Percentiles rank a stretch among this genome's conserved stretches.
Evolutionary conservation across 2,113 vertebrate genomes (phyloP).

Genomic region (Oryzias melastigma): DNA sequence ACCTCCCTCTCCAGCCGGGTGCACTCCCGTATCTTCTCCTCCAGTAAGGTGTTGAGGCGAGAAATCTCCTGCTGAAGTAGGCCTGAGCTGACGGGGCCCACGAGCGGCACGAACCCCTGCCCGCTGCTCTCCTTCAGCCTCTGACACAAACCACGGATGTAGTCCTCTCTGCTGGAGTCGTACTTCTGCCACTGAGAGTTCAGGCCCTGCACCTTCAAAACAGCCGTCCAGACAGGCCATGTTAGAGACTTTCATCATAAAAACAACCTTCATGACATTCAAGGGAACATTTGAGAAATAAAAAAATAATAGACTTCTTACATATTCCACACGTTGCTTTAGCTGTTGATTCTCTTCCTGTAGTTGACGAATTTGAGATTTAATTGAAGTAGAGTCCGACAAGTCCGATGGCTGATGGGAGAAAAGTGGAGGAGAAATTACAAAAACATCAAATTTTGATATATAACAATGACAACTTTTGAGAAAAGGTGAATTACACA

Average conservation of each 20-base stretch:
- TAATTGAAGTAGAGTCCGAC: conserved; percentile 47
- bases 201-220: conserved; percentile 86
- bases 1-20: conserved; percentile 65
- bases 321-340: conserved; percentile 85
- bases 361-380: conserved; percentile 71
- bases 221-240: neutral
- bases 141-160: conserved; percentile 82
- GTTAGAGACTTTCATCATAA: too few relatives aligned
- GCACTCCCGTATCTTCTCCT: conserved; percentile 82
- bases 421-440: conserved; percentile 12
- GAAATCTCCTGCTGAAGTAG: conserved; percentile 85
- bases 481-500: conserved; percentile 1
- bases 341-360: conserved; percentile 86
- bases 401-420: conserved; percentile 58
- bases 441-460: neutral
- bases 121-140: conserved; percentile 77
- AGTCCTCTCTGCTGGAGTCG: conserved; percentile 87
- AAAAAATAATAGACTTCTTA: conserved; percentile 40
- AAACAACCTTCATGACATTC: too few relatives aligned
- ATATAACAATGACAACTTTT: neutral
- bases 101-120: conserved; percentile 12
- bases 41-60: conserved; percentile 84
- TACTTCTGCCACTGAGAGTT: conserved; percentile 95
- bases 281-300: neutral
- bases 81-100: conserved; percentile 46